Base-by-base conservation (phyloP, 2,888 invertebrate genomes). In the Leptopterna dolabrata region DNA sequence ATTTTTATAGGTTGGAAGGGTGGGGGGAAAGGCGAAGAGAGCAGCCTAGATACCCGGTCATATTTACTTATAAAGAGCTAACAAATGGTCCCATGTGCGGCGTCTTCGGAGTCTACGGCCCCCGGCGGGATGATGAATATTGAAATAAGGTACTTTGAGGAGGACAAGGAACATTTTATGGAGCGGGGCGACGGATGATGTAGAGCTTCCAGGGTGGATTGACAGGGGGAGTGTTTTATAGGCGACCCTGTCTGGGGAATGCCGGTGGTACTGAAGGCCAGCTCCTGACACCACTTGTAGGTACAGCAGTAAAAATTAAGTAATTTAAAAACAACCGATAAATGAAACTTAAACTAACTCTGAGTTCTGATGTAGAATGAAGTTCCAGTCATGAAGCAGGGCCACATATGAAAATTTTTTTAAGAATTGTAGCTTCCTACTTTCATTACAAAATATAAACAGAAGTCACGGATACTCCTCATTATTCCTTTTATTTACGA, bases 71-170 rank as follows among this genome's bases (percentile, higher is more conserved):
- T 85, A 85, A 85, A 85, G 85, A 85, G 85, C 85, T 85, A 85
- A 85, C 85, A 85, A 85, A 85, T 85, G 73, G 85, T 76, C 85
- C 85, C 85, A 85, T 85, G 85, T 85, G 85, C 85, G 45, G 85
- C 73, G 73, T 85, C 85, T 73, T 85, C n/a, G 45, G 78, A 78
- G 78, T 43, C 81, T 55, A 30, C 81, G 81, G 70, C 83, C 45
- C 85, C 73, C 19, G 85, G 85, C n/a, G 63, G 85, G 71, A 85
- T 85, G 85, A 85, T 85, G 85, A 85, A 85, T 85, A 85, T 85
- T 85, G 85, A 85, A 85, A 85, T 85, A 85, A 85, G 85, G 73
- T 85, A 85, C 85, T 85, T 85, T 45, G 73, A 85, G 76, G 85
- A 85, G 76, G 85, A 85, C 73, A 76, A 71, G 41, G 85, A 85